Percentiles rank a stretch among this genome's conserved stretches.
Conservation (phyloP, 1,140 invertebrate species). For the Myzus persicae region DNA sequence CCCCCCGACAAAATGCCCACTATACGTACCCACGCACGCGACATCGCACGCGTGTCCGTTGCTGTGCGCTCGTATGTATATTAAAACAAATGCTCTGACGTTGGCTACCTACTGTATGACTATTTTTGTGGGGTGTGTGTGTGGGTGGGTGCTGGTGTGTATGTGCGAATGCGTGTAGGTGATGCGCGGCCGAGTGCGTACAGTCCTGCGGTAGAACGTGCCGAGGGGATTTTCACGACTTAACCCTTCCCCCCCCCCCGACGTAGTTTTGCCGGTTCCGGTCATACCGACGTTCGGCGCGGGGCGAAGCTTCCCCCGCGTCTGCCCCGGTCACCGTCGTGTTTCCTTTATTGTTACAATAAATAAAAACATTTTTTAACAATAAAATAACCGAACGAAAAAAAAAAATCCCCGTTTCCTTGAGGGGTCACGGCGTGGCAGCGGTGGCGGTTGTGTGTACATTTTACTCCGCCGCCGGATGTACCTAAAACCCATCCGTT, state of each 20-base stretch:
- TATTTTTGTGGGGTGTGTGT: not conserved
- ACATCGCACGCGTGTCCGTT: not conserved
- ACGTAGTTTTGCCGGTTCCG: conserved; percentile 33
- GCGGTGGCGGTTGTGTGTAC: not conserved
- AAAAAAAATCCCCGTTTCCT: conserved; percentile 34
- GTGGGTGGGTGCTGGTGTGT: too few relatives aligned
- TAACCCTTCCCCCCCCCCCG: conserved; percentile 10
- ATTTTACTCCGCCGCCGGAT: conserved; percentile 11
- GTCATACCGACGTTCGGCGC: conserved; percentile 20
- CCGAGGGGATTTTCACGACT: conserved; percentile 39
- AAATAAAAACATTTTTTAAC: conserved; percentile 43
- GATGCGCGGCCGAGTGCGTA: too few relatives aligned
- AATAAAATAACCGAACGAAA: not conserved
- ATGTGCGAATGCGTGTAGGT: too few relatives aligned
- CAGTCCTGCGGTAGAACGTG: not conserved
- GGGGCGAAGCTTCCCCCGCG: not conserved
- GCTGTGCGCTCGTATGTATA: not conserved
- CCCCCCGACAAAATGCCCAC: conserved; percentile 27
- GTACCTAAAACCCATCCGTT: conserved; percentile 42
- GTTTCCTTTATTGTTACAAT: conserved; percentile 56
- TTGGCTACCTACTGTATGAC: not conserved
- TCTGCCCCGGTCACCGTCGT: conserved; percentile 1
- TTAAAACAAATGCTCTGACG: not conserved
- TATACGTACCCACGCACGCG: not conserved
- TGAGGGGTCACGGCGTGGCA: not conserved